Conservation (phyloP, 2,888 invertebrate genomes). For the Ophion costatus region DNA sequence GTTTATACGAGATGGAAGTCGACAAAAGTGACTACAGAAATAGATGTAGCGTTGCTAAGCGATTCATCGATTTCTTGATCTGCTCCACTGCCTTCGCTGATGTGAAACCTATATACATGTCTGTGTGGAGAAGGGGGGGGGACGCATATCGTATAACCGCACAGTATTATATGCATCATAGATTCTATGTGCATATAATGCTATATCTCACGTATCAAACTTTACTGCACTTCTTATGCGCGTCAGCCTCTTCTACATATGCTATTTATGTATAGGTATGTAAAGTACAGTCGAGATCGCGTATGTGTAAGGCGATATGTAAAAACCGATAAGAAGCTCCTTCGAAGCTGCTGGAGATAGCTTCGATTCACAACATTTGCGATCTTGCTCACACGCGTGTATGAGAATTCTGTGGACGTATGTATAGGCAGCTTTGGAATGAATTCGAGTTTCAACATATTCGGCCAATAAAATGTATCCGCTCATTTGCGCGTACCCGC, state of each 20-base stretch:
- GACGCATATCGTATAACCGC: slow-evolving; percentile 10
- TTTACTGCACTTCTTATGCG: slow-evolving; percentile 56
- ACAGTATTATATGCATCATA: slow-evolving; percentile 15
- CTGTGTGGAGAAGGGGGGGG: background rate
- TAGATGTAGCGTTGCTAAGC: slow-evolving; percentile 63
- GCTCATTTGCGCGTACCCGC: background rate
- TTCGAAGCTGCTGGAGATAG: slow-evolving; percentile 35
- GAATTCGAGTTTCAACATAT: slow-evolving; percentile 27
- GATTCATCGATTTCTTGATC: slow-evolving; percentile 63
- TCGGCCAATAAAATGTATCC: slow-evolving; percentile 7
- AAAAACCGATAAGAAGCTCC: slow-evolving; percentile 39
- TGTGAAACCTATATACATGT: slow-evolving; percentile 20
- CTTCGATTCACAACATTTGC: slow-evolving; percentile 37
- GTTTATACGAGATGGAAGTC: slow-evolving; percentile 19
- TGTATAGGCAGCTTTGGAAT: background rate
- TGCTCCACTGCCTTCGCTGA: slow-evolving; percentile 30
- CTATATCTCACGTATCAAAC: slow-evolving; percentile 59
- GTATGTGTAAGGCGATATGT: background rate
- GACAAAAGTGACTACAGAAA: slow-evolving; percentile 50
- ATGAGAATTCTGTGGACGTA: background rate
- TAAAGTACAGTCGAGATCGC: background rate
- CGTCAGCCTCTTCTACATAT: slow-evolving; percentile 51
- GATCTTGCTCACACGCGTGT: background rate
- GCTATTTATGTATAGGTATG: background rate
- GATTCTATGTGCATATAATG: slow-evolving; percentile 35